phyloP scores from a whole-genome alignment of 2,797 vertebrate genomes.

The Sylvia borin region DNA sequence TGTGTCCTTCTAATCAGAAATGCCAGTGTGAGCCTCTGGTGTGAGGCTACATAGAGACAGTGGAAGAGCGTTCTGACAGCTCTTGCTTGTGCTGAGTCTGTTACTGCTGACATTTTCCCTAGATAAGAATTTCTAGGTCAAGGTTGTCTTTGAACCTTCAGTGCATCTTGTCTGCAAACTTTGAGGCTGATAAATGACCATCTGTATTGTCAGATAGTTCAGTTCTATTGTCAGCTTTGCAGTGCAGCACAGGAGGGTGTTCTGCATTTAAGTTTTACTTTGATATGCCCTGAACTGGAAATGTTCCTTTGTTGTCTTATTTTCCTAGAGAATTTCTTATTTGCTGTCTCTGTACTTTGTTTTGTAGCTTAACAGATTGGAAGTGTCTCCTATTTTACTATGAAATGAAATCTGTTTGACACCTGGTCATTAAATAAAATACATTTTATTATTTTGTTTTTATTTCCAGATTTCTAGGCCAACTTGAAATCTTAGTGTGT shows the following conservation, averaged over 20 bases:
- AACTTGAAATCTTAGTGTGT: background rate
- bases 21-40: background rate
- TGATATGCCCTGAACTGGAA: background rate
- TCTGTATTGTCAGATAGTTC: constrained; percentile 12
- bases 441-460: background rate
- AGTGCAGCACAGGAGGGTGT: background rate
- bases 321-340: background rate
- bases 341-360: constrained; percentile 14
- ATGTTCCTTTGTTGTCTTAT: background rate
- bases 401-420: constrained; percentile 40
- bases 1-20: background rate
- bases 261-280: constrained; percentile 20
- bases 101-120: background rate
- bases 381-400: constrained; percentile 4
- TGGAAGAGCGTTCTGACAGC: background rate
- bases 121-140: constrained; percentile 16
- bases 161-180: background rate
- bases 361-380: constrained; percentile 24
- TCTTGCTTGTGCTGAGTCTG: background rate
- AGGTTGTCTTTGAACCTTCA: constrained; percentile 9
- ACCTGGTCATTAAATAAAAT: constrained; percentile 24
- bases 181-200: background rate
- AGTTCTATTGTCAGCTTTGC: constrained; percentile 7
- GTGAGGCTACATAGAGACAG: background rate
- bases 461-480: constrained; percentile 35